Base-by-base conservation (phyloP, 2,797 vertebrate species). In the Silurus aristotelis region DNA sequence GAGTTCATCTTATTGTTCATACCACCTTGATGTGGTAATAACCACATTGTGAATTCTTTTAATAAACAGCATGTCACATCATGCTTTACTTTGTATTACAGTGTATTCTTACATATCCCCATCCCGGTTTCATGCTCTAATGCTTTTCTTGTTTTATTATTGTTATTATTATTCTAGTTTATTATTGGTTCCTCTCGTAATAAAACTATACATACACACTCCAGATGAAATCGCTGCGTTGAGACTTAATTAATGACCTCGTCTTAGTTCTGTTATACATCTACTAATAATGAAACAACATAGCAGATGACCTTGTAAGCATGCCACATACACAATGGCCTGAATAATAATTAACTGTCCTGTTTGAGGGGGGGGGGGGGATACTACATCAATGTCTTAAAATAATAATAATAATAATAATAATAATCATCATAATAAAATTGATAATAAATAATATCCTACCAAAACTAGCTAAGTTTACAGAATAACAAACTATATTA, bases 281-380 rank as follows among this genome's bases (percentile, higher is more conserved):
- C 17, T 38, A 43, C 55, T 43, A 38, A 56, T 68, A 82, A 70
- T 70, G 19, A 12, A 82, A 70, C 12, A 71, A 82, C 80, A 71
- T 12, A 58, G 80, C 25, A 27, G 17, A n/a, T 82, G 80, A 82
- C 67, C 66, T 82, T 82, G 80, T 82, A 58, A 38, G 67, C 52
- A 82, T 71, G 48, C n/a, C 14, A 58, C 38, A 71, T 80, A 22
- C 58, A 56, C 5, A 27, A 48, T 10, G 61, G 17, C 14, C 20
- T 31, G 72, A 82, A 82, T 86, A 61, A 13, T 52, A 60, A 86
- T 61, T 19, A 85, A 22, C 27, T 22, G 0, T 58, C 6, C 20
- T 60, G 17, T 43, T 19, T 43, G 6, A 56, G 20, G 1, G 48
- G 48, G 48, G 48, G 0, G 48, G 48, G 67, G 19, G 38, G 15